Evolutionary conservation across 30 jellyfish, hydroid and myxozoan genomes (phyloP).

Genomic region (Aurelia sp.): DNA sequence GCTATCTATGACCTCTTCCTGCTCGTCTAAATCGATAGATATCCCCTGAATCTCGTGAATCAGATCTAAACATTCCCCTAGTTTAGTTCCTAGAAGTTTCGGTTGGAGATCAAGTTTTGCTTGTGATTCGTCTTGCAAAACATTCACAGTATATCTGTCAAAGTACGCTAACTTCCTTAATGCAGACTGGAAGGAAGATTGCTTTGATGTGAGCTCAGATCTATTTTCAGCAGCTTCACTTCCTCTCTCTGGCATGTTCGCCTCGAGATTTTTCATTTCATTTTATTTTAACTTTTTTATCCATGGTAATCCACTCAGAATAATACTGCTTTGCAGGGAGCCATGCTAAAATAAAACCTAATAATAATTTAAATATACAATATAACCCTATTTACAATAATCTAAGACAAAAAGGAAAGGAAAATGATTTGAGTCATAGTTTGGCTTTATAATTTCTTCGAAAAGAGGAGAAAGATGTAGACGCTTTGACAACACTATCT

Average conservation of each 20-base stretch:
- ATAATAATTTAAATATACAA: no score
- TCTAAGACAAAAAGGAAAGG: no score
- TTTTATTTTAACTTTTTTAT: no score
- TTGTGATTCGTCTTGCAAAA: not conserved
- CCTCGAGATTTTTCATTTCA: not conserved
- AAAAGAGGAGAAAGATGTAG: no score
- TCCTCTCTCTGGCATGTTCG: not conserved
- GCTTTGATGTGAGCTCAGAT: constrained; percentile 9
- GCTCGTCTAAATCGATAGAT: constrained; percentile 29
- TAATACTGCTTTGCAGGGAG: no score
- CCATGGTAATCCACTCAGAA: no score
- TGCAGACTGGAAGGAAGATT: constrained; percentile 20
- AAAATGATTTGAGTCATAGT: no score
- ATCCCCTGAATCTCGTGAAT: constrained; percentile 59
- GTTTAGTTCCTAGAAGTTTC: constrained; percentile 31
- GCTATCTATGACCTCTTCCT: constrained; percentile 17
- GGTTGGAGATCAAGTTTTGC: constrained; percentile 32
- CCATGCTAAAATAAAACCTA: no score
- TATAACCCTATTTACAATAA: no score
- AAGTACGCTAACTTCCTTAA: constrained; percentile 38
- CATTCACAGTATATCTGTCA: constrained; percentile 23
- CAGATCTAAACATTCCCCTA: constrained; percentile 26
- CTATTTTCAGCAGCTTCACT: not conserved
- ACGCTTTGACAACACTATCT: no score
- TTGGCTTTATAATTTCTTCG: no score